Evolutionary conservation across 2,797 vertebrate genomes (phyloP).

Genomic region (Chelmon rostratus): DNA sequence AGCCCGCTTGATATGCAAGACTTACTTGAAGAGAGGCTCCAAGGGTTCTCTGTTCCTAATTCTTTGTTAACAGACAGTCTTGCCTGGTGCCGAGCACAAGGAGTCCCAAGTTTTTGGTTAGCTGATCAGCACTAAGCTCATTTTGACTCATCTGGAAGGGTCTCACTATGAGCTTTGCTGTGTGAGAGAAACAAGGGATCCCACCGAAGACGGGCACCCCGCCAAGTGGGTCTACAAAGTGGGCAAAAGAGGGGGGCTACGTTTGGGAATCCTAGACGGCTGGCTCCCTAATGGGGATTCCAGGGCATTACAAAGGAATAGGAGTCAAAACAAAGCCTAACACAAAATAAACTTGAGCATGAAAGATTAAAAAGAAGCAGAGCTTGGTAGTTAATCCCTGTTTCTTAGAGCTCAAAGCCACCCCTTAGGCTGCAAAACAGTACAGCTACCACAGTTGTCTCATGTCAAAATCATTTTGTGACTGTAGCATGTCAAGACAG

Average conservation of each 20-base stretch:
- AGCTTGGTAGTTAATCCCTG: constrained; percentile 72
- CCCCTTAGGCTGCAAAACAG: constrained; percentile 65
- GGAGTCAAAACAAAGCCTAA: constrained; percentile 78
- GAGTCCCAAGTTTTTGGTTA: constrained; percentile 59
- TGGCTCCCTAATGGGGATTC: constrained; percentile 78
- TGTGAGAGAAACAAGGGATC: constrained; percentile 62
- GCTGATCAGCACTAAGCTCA: constrained; percentile 74
- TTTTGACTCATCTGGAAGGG: constrained; percentile 71
- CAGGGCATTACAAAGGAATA: constrained; percentile 74
- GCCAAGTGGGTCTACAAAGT: constrained; percentile 61
- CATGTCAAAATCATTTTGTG: constrained; percentile 46
- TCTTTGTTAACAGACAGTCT: constrained; percentile 49
- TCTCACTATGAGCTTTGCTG: constrained; percentile 55
- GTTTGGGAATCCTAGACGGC: constrained; percentile 65
- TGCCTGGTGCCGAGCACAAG: constrained; percentile 41
- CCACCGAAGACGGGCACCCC: constrained; percentile 49
- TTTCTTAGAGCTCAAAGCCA: constrained; percentile 69
- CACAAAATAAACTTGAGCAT: constrained; percentile 76
- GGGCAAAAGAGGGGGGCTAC: constrained; percentile 22
- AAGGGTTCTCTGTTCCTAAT: constrained; percentile 26
- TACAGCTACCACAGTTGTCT: constrained; percentile 39
- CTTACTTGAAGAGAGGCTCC: constrained; percentile 30
- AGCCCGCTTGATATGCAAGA: constrained; percentile 46
- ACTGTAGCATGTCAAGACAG: constrained; percentile 50
- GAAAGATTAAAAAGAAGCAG: constrained; percentile 73